Evolutionary conservation across 2,888 invertebrate species (phyloP).

Genomic region (Brachyopa scutellaris): DNA sequence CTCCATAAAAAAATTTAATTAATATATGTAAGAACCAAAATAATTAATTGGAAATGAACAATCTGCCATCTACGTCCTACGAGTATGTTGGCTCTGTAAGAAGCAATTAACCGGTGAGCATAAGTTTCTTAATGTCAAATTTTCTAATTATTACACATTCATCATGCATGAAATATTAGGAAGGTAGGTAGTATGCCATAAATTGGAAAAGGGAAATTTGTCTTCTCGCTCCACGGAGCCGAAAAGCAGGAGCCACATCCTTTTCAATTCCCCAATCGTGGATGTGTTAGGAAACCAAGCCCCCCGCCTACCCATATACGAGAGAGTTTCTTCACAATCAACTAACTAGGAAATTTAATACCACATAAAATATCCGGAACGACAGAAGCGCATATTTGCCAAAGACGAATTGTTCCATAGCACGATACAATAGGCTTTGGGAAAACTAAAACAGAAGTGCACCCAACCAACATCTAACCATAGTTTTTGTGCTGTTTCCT

Average conservation of each 20-base stretch:
- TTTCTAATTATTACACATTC: conserved; percentile 18
- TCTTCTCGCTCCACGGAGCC: conserved; percentile 44
- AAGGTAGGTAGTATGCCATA: too few relatives aligned
- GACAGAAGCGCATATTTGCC: conserved; percentile 64
- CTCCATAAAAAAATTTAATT: too few relatives aligned
- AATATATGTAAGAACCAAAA: too few relatives aligned
- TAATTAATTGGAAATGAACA: too few relatives aligned
- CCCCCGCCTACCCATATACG: neutral
- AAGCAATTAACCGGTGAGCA: too few relatives aligned
- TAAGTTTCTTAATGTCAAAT: too few relatives aligned
- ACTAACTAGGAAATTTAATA: neutral
- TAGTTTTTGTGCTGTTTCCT: neutral
- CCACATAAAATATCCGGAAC: conserved; percentile 33
- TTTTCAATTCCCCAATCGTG: conserved; percentile 61
- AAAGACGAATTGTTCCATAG: conserved; percentile 62
- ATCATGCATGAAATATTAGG: conserved; percentile 30
- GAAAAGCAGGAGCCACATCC: conserved; percentile 34
- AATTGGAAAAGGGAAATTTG: conserved; percentile 33
- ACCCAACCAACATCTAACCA: conserved; percentile 49
- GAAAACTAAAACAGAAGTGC: conserved; percentile 44
- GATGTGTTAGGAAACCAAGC: neutral
- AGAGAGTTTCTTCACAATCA: too few relatives aligned
- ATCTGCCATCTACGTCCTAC: too few relatives aligned
- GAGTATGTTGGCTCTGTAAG: too few relatives aligned
- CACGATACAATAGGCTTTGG: conserved; percentile 61